These are phyloP conservation scores for Trialeurodes vaporariorum DNA, from an alignment of 1,140 invertebrate species.

Conservation along the genomic window DNA sequence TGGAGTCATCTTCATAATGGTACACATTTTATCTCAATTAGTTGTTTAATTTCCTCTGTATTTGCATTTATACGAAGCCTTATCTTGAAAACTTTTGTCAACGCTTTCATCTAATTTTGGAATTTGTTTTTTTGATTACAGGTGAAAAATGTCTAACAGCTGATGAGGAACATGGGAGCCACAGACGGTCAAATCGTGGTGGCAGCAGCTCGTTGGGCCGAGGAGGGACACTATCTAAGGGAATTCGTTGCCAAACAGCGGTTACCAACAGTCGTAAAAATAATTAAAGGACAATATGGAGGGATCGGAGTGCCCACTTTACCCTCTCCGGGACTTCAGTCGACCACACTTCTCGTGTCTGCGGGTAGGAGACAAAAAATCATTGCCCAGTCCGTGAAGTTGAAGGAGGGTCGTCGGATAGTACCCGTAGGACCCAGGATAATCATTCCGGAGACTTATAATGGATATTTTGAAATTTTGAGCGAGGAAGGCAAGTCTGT, in stretches of 20 bases:
- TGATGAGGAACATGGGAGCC: conserved; percentile 49
- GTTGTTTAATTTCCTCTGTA: too few relatives aligned
- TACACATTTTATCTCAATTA: too few relatives aligned
- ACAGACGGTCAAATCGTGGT: conserved; percentile 73
- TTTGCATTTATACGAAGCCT: too few relatives aligned
- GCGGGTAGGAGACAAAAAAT: conserved; percentile 73
- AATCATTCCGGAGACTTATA: conserved; percentile 78
- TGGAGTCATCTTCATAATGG: too few relatives aligned
- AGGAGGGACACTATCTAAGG: conserved; percentile 61
- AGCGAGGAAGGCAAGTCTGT: conserved; percentile 85
- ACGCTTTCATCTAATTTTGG: too few relatives aligned
- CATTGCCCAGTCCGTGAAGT: conserved; percentile 78
- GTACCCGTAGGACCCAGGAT: conserved; percentile 68
- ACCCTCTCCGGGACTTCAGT: conserved; percentile 67
- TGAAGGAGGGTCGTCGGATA: conserved; percentile 67
- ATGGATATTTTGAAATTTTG: conserved; percentile 85
- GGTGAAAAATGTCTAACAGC: background rate
- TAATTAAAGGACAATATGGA: conserved; percentile 84
- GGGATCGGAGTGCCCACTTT: conserved; percentile 74
- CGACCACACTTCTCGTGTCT: conserved; percentile 69
- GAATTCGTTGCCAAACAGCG: conserved; percentile 70
- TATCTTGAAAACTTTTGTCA: too few relatives aligned
- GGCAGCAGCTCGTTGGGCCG: conserved; percentile 71
- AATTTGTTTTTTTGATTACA: background rate
- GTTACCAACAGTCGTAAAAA: conserved; percentile 74